Base-by-base conservation (phyloP, 2,888 invertebrate species). In the Odontothrips loti region DNA sequence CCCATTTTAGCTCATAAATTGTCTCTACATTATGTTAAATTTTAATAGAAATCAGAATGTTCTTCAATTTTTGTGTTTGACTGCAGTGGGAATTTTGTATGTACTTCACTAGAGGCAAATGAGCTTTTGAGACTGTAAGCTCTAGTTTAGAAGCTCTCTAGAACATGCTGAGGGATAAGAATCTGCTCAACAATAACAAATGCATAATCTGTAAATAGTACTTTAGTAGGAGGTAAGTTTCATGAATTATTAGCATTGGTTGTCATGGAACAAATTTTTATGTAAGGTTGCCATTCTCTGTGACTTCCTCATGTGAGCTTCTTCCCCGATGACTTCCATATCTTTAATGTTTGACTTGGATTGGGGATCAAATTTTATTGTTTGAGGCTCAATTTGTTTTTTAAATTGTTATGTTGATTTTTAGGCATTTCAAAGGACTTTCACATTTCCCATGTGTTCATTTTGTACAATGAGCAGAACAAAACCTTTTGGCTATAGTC, bases 121-220 rank as follows among this genome's bases (percentile, higher is more conserved):
- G 58, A 58, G 58, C 58, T 20, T 15, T 58, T 8, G n/a, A 58
- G 58, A 58, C 58, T 43, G 34, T 43, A 58, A 20, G n/a, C 58
- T 75, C 27, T 75, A 75, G 68, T 75, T 43, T 75, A 27, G 68
- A 75, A 27, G 68, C 68, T 75, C 68, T 75, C 68, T 75, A 27
- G 68, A 27, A 23, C 27, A 75, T 75, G 68, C 68, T 27, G 27
- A 75, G 68, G 68, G 68, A 75, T 23, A 75, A 75, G 23, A 58
- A 58, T 75, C 68, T 75, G 68, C 68, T 75, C 68, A 75, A 75
- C 68, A 27, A 75, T 75, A 75, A 75, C 68, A 75, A 75, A 75
- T 75, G 68, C 23, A 75, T 75, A 27, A 75, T 75, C 68, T 75
- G 68, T 75, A 27, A 75, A 75, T 75, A 75, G 1, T 58, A 15